Conservation (phyloP, 2,797 vertebrate genomes). For the Catamblyrhynchus diadema region DNA sequence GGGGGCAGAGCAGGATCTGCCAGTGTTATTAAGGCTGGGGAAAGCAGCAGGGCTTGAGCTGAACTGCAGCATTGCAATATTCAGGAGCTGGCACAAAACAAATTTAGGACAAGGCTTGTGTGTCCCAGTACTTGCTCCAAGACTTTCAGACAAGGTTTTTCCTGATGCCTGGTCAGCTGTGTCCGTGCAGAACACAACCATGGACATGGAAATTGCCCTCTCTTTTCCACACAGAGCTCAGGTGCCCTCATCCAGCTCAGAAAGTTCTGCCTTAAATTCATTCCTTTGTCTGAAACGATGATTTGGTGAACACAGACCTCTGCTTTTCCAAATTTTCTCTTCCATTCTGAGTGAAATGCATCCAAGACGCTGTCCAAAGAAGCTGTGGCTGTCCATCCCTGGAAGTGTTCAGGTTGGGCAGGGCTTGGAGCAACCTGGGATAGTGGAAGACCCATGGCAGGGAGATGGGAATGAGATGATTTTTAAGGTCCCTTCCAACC, state of each 20-base stretch:
- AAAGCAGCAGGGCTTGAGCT: not conserved
- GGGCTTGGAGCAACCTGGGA: not conserved
- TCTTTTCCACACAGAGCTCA: not conserved
- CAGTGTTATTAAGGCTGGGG: not conserved
- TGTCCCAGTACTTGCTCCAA: not conserved
- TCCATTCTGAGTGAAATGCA: not conserved
- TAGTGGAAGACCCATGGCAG: not conserved
- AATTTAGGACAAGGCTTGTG: not conserved
- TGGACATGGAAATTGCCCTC: not conserved
- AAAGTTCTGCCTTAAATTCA: not conserved
- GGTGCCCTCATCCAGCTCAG: not conserved
- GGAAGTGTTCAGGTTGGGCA: not conserved
- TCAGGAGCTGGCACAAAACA: not conserved
- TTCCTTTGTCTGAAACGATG: not conserved
- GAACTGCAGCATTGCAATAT: not conserved
- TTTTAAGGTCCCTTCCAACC: not conserved
- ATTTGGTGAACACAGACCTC: not conserved
- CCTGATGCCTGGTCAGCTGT: not conserved
- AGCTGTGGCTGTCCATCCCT: not conserved
- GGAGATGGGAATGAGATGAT: not conserved
- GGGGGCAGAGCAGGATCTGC: not conserved
- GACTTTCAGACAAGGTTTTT: not conserved
- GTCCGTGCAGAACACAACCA: not conserved
- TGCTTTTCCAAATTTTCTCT: not conserved
- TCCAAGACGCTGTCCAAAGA: not conserved